Percentiles rank a stretch among this genome's conserved stretches.
Evolutionary conservation across 2,888 invertebrate species (phyloP).

Genomic region (Lobophora halterata): DNA sequence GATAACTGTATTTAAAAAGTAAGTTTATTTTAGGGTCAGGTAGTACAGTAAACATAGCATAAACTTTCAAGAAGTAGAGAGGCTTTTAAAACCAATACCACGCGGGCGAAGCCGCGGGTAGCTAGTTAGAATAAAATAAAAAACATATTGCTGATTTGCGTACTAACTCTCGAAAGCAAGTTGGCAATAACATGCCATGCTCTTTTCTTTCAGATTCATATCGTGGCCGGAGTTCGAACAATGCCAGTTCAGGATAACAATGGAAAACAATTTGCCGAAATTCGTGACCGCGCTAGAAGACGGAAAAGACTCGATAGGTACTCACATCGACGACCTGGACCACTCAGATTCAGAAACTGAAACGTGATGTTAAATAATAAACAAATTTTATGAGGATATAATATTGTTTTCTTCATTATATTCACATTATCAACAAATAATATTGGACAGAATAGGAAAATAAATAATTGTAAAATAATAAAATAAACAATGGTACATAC

Average conservation of each 20-base stretch:
- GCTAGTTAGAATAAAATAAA: too few relatives aligned
- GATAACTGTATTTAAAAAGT: constrained; percentile 83
- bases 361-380: constrained; percentile 39
- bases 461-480: constrained; percentile 13
- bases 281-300: constrained; percentile 57
- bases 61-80: too few relatives aligned
- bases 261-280: constrained; percentile 82
- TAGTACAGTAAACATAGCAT: too few relatives aligned
- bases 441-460: constrained; percentile 18
- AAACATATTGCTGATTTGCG: too few relatives aligned
- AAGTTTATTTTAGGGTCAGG: too few relatives aligned
- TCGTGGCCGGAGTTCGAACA: constrained; percentile 84
- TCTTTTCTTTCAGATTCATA: constrained; percentile 66
- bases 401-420: constrained; percentile 49
- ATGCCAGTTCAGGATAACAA: constrained; percentile 83
- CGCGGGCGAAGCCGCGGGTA: too few relatives aligned
- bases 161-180: too few relatives aligned
- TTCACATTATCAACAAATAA: constrained; percentile 40
- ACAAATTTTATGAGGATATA: constrained; percentile 43
- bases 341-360: constrained; percentile 52
- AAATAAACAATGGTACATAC: constrained; percentile 17
- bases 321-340: constrained; percentile 59
- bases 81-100: too few relatives aligned
- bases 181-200: too few relatives aligned
- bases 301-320: constrained; percentile 50